Base-by-base conservation (phyloP, 1,140 invertebrate species). In the Temnothorax nylanderi region DNA sequence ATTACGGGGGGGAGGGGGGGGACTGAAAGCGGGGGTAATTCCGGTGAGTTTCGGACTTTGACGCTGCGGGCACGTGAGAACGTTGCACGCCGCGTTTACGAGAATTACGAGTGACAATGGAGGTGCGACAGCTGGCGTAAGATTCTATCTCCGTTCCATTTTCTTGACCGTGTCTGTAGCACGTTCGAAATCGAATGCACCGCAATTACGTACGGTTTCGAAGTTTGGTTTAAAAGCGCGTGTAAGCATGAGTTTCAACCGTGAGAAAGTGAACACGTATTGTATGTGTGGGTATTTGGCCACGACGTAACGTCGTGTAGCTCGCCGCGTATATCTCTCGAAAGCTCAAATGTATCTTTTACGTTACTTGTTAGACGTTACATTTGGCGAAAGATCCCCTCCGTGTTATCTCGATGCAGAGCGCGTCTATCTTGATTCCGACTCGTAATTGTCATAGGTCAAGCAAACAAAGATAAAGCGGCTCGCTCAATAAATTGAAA, bases 401-500 rank as follows among this genome's bases (percentile, higher is more conserved):
- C 72, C 49, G 32, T 41, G 44, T 93, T 94, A 94, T 94, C 93
- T 91, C 82, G 76, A 75, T 89, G 89, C 87, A 60, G 71, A 87
- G 80, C 67, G 37, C 86, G 82, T 85, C 60, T 88, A 93, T 93
- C 93, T 94, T 91, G 92, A 92, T 93, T 91, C 64, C 87, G 49
- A 78, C 82, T 87, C 72, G 86, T 85, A 92, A 94, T 95, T 94
- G 94, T 92, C 93, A 94, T 95, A 94, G 94, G 94, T 95, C 94
- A 94, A 94, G 94, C 92, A 92, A 93, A 93, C 87, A 92, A 92
- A 84, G 92, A 94, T 93, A 91, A 84, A 86, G 69, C 51, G 86
- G 13, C 37, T 32, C 26, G 21, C 41, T 44, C 75, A 11, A 85
- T 62, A 47, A 37, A 56, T 34, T 56, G 51, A 72, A 64, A 69